Conservation (phyloP, 2,113 vertebrate species). For the Dendrocopos noguchii region DNA sequence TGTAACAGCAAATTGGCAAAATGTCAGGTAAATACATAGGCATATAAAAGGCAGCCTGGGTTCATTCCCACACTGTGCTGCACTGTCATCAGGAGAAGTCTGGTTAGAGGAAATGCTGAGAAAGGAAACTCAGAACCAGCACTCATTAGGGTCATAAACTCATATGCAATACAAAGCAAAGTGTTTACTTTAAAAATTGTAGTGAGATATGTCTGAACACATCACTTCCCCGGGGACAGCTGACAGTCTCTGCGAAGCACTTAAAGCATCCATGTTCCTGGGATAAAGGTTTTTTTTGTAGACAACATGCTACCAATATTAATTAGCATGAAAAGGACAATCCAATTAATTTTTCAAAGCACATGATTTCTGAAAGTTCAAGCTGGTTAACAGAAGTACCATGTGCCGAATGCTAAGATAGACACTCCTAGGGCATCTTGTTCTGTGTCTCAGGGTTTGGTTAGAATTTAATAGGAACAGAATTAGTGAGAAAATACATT, state of each 20-base stretch:
- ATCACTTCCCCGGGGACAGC: neutral
- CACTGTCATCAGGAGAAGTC: neutral
- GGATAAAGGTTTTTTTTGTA: neutral
- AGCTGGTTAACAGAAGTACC: neutral
- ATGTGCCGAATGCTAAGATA: neutral
- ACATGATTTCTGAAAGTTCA: neutral
- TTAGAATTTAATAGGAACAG: neutral
- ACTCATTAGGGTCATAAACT: conserved; percentile 38
- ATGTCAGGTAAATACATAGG: neutral
- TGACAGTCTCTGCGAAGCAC: neutral
- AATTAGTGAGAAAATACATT: neutral
- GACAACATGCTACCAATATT: neutral
- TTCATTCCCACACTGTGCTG: neutral
- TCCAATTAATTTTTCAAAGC: neutral
- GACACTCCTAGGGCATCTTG: neutral
- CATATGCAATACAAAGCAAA: conserved; percentile 27
- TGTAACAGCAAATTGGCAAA: neutral
- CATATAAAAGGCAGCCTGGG: neutral
- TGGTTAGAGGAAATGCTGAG: neutral
- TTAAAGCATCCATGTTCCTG: neutral
- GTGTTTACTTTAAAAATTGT: conserved; percentile 35
- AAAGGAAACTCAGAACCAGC: conserved; percentile 37
- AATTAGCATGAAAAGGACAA: neutral
- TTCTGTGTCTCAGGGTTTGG: neutral
- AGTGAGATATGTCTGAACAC: neutral